Base-by-base conservation (phyloP, 2,113 vertebrate genomes). In the Microcebus griseorufus region DNA sequence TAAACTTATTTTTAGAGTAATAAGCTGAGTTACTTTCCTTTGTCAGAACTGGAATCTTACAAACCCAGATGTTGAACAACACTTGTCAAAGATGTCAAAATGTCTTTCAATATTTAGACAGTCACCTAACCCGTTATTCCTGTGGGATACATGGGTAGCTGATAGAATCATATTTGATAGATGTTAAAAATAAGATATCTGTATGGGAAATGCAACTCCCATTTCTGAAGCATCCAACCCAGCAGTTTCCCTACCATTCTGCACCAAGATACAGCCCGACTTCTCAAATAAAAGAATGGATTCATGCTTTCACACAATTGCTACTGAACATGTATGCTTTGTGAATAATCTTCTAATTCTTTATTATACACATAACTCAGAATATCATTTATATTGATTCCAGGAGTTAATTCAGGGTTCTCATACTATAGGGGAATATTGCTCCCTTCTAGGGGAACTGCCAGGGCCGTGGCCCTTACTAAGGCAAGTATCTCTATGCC, bases 1-100 rank as follows among this genome's bases (percentile, higher is more conserved):
- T 55, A 37, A 96, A 88, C 86, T 89, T 94, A 96, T 85, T 95
- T 97, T 81, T 90, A 83, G n/a, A 92, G 39, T 73, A 81, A 67
- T 60, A 96, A 92, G 81, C 39, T 62, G 83, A 95, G 60, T 97
- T 82, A 93, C 91, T 83, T 97, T 93, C 37, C 29, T 96, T 96
- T 93, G 42, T 89, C 29, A 91, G n/a, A 85, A 90, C 37, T 53
- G 51, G 42, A 97, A 72, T 93, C 88, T 88, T 94, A 90, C 62
- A 96, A 90, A 92, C 1, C 65, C 79, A 86, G 88, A 88, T 95
- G 64, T 94, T 97, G 92, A 95, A 88, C 64, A 97, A 97, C 90
- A 95, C 79, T 96, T 94, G 95, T 96, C 97, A 80, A 86, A 95
- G 82, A 96, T 80, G 88, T 97, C 94, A 96, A 92, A 97, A 97